Conservation (phyloP, 2,113 vertebrate genomes). For the Colinus virginianus region DNA sequence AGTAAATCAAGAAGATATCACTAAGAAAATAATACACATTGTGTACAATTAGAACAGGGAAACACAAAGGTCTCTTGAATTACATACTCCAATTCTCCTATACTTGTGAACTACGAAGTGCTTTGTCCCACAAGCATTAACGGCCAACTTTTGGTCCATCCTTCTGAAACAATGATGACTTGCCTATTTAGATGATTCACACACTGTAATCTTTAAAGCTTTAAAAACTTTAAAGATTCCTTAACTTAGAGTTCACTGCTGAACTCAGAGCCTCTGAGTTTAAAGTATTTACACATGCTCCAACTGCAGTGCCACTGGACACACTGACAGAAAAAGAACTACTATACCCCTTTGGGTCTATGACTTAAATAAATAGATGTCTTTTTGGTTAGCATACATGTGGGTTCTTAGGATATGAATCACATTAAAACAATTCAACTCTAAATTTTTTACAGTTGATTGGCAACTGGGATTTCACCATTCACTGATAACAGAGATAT, state of each 20-base stretch:
- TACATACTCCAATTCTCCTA: background rate
- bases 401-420: background rate
- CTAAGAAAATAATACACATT: background rate
- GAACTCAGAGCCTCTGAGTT: background rate
- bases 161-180: background rate
- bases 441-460: background rate
- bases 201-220: background rate
- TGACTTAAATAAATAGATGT: background rate
- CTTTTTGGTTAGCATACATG: background rate
- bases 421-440: background rate
- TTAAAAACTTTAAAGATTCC: background rate
- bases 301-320: background rate
- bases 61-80: background rate
- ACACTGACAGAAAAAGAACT: background rate
- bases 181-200: background rate
- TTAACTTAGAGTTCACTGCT: background rate
- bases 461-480: background rate
- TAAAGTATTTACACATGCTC: background rate
- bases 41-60: accelerated
- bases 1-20: background rate
- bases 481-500: background rate
- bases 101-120: background rate
- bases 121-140: background rate
- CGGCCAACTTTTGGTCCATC: background rate
- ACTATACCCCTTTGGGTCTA: background rate